These are phyloP conservation scores for Ahaetulla prasina DNA, from an alignment of 2,113 vertebrate species.

Conservation along the genomic window DNA sequence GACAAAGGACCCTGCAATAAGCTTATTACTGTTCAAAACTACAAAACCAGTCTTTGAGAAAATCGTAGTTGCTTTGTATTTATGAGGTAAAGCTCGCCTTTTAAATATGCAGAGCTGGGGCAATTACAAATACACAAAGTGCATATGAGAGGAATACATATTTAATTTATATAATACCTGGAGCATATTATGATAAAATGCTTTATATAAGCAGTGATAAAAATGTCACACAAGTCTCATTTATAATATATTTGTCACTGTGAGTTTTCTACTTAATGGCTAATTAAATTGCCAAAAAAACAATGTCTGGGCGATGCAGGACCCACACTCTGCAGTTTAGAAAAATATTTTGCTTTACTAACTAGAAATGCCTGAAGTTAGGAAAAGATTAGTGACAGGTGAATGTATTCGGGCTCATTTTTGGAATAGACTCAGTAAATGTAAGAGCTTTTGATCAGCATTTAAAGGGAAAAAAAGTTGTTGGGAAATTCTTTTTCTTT, in stretches of 20 bases:
- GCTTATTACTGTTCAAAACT: slow-evolving; percentile 3
- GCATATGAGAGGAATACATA: slow-evolving; percentile 21
- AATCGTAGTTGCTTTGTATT: slow-evolving; percentile 10
- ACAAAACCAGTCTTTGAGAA: not conserved
- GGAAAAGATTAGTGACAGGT: not conserved
- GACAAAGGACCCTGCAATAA: not conserved
- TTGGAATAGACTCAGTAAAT: not conserved
- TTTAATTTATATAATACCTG: slow-evolving; percentile 32
- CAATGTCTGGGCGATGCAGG: slow-evolving; percentile 12
- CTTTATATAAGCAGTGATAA: slow-evolving; percentile 26
- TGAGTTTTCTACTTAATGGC: slow-evolving; percentile 38
- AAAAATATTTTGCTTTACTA: slow-evolving; percentile 11
- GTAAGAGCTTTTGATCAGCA: not conserved
- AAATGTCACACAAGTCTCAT: slow-evolving; percentile 46
- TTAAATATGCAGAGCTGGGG: slow-evolving; percentile 20
- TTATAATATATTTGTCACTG: slow-evolving; percentile 48
- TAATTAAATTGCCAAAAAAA: slow-evolving; percentile 39
- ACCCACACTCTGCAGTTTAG: not conserved
- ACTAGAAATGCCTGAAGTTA: slow-evolving; percentile 3
- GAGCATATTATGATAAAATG: slow-evolving; percentile 35
- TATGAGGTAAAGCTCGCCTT: slow-evolving; percentile 32
- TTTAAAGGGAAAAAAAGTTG: not conserved
- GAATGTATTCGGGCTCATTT: not conserved
- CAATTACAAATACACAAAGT: slow-evolving; percentile 30
- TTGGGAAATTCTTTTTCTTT: not conserved